These are phyloP conservation scores for Leptinotarsa defecta DNA, from an alignment of 1,140 invertebrate genomes.

Conservation along the genomic window DNA sequence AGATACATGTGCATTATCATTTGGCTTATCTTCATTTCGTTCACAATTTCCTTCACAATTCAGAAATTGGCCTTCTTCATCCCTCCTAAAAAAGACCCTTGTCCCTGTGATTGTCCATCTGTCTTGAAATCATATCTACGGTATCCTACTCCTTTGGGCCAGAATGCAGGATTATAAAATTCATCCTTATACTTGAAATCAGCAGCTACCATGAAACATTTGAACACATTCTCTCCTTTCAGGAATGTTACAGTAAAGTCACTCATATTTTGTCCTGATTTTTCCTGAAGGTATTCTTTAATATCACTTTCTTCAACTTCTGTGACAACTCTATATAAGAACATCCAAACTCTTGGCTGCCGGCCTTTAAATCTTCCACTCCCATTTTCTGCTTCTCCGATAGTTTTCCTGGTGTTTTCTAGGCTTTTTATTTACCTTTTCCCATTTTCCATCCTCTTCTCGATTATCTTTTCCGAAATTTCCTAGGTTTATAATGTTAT, in stretches of 20 bases:
- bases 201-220: background rate
- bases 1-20: no score
- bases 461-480: background rate
- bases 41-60: no score
- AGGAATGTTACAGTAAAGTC: background rate
- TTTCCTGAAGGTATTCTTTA: background rate
- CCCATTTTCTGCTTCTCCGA: background rate
- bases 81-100: background rate
- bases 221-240: background rate
- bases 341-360: slow-evolving; percentile 1
- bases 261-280: background rate
- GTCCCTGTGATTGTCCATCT: background rate
- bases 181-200: background rate
- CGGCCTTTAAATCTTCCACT: background rate
- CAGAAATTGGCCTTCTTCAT: background rate
- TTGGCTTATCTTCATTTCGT: no score
- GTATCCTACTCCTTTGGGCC: background rate
- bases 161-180: background rate
- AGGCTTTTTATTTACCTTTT: background rate
- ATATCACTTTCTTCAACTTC: slow-evolving; percentile 1
- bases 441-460: background rate
- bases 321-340: background rate
- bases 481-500: background rate
- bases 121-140: background rate
- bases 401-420: background rate